Conservation (phyloP, 2,888 invertebrate species). For the Oxytorus armatus region DNA sequence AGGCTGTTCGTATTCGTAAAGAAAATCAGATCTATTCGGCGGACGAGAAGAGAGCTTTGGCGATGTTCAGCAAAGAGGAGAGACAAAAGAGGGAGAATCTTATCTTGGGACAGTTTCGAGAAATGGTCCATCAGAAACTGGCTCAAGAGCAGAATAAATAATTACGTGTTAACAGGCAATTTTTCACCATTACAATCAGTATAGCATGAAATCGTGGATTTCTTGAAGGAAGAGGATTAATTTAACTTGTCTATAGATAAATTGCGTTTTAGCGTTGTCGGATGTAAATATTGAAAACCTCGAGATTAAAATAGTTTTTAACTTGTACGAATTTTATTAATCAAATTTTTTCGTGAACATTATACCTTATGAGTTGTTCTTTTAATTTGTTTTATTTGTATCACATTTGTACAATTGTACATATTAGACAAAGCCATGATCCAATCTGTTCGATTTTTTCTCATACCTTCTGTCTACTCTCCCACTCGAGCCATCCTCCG, state of each 20-base stretch:
- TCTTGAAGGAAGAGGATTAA: not conserved
- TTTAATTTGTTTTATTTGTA: conserved; percentile 27
- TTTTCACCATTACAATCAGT: not conserved
- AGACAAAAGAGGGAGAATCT: conserved; percentile 97
- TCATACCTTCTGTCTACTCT: conserved; percentile 77
- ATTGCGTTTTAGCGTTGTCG: not conserved
- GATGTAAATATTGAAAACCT: conserved; percentile 26
- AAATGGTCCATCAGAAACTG: conserved; percentile 92
- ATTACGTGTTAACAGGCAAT: conserved; percentile 42
- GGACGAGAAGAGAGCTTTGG: conserved; percentile 98
- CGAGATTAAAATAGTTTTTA: not conserved
- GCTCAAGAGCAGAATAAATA: conserved; percentile 86
- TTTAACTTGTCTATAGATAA: not conserved
- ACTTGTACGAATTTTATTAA: not conserved
- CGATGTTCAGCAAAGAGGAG: conserved; percentile 99
- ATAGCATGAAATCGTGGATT: not conserved
- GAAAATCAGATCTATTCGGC: conserved; percentile 99
- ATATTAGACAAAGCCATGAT: not conserved
- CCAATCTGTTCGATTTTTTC: not conserved
- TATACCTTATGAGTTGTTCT: not conserved
- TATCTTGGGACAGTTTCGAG: conserved; percentile 97
- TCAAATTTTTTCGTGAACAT: not conserved
- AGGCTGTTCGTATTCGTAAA: conserved; percentile 99
- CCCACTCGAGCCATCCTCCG: conserved; percentile 88
- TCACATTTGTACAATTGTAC: not conserved